Evolutionary conservation across 2,113 vertebrate species (phyloP), one percentile per base, ranked within the genome.

Genomic region (Thermophis baileyi): DNA sequence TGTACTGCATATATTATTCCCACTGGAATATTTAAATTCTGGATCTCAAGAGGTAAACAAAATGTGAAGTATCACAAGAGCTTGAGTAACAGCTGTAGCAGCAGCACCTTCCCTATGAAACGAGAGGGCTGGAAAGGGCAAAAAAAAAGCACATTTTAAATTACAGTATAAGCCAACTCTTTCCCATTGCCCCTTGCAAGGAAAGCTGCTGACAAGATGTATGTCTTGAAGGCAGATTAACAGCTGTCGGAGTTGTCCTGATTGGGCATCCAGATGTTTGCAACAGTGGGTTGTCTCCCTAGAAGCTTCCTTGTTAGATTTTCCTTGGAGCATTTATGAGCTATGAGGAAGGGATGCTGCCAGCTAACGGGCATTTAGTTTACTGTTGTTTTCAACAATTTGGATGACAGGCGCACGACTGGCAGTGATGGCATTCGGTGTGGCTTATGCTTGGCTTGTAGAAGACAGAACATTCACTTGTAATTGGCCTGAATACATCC

Each of bases 111-210:
- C 91, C 20, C 54, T 51, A 85, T 88, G 47, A 91, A 92, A 94
- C 3, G 63, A 16, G 8, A 91, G 93, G 55, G 27, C 85, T 11
- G 1, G 14, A 18, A 30, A 46, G 85, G 60, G 89, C 55, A 6
- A 44, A 51, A 53, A 92, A 60, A 14, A 51, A 51, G 53, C 2
- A 92, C 22, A 8, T 60, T 87, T 93, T 92, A 93, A 93, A 95
- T 95, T 91, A 93, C 92, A 51, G 30, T 54, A 0, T 91, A 16
- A 88, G 16, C 85, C 93, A 93, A 8, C 1, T 1, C 47, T 88
- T 91, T 86, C 94, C 69, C 53, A 93, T 89, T 16, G 85, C 85
- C 90, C 89, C 25, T 92, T 86, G n/a, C 87, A 94, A 94, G 85
- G 35, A 89, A 94, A 89, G 25, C n/a, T 86, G 89, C 22, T 88